A percentile compares a stretch with the other conserved stretches of the same genome.
These are phyloP conservation scores for Petrolisthes manimaculis DNA, from an alignment of 2,888 invertebrate genomes.

Conservation along the genomic window DNA sequence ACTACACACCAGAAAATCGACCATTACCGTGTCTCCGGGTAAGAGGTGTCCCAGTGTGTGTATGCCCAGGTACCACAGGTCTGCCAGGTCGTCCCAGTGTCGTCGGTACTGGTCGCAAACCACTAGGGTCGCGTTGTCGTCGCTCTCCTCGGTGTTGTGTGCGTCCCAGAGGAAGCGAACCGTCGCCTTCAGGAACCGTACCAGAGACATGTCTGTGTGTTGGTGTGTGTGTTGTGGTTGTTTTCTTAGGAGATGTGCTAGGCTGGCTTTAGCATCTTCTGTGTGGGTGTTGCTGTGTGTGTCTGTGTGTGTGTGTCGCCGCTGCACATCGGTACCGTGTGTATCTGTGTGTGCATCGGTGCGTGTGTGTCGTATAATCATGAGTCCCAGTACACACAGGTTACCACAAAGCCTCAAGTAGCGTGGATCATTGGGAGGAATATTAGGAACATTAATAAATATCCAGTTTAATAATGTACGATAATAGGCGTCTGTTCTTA, in stretches of 20 bases:
- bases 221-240: neutral
- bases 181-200: constrained; percentile 81
- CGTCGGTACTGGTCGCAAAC: constrained; percentile 88
- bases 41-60: constrained; percentile 89
- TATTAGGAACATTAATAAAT: constrained; percentile 59
- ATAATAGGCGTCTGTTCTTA: constrained; percentile 83
- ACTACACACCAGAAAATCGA: constrained; percentile 90
- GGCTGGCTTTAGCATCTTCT: too few species aligned
- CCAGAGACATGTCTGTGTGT: constrained; percentile 62
- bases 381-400: constrained; percentile 83
- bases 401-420: constrained; percentile 87
- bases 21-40: constrained; percentile 80
- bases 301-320: too few species aligned
- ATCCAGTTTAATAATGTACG: constrained; percentile 86
- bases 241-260: too few species aligned
- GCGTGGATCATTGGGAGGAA: constrained; percentile 51
- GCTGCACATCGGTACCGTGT: too few species aligned
- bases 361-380: constrained; percentile 80
- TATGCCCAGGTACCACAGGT: constrained; percentile 94
- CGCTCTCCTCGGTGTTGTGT: constrained; percentile 80
- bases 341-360: constrained; percentile 36
- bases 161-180: constrained; percentile 94
- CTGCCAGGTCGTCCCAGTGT: constrained; percentile 89
- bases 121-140: constrained; percentile 79
- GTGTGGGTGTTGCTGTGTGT: too few species aligned